phyloP scores from a whole-genome alignment of 2,888 invertebrate genomes.

The Latrodectus hesperus region DNA sequence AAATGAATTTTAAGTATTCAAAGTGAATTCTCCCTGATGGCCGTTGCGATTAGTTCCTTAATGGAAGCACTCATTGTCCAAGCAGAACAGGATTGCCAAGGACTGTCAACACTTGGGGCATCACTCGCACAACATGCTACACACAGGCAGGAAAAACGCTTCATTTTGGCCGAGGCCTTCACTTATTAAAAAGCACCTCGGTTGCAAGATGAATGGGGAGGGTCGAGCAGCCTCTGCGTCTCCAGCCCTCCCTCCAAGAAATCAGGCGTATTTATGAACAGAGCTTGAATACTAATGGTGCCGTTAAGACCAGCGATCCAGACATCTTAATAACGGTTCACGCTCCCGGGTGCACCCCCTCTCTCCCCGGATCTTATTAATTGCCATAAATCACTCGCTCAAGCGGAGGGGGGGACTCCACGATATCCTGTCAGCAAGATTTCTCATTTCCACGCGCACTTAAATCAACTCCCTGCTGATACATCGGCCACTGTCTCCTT shows the following conservation, averaged over 20 bases:
- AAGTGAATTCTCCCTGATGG: too few species aligned
- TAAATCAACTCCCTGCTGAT: constrained; percentile 30
- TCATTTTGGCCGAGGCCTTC: background rate
- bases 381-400: constrained; percentile 53
- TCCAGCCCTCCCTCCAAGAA: background rate
- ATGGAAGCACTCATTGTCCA: too few species aligned
- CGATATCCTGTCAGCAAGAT: constrained; percentile 15
- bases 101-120: background rate
- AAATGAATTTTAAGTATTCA: too few species aligned
- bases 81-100: background rate
- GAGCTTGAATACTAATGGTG: constrained; percentile 50
- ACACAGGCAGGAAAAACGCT: background rate
- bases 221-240: too few species aligned
- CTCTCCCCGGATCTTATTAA: constrained; percentile 50
- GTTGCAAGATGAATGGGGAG: too few species aligned
- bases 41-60: too few species aligned
- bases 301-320: constrained; percentile 49
- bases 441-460: constrained; percentile 16
- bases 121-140: background rate
- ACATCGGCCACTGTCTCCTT: constrained; percentile 3
- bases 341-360: constrained; percentile 10
- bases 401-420: background rate
- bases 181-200: too few species aligned
- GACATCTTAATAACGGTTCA: constrained; percentile 60
- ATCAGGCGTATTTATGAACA: constrained; percentile 24